Conservation (phyloP, 1,140 invertebrate genomes). For the Bombus huntii region DNA sequence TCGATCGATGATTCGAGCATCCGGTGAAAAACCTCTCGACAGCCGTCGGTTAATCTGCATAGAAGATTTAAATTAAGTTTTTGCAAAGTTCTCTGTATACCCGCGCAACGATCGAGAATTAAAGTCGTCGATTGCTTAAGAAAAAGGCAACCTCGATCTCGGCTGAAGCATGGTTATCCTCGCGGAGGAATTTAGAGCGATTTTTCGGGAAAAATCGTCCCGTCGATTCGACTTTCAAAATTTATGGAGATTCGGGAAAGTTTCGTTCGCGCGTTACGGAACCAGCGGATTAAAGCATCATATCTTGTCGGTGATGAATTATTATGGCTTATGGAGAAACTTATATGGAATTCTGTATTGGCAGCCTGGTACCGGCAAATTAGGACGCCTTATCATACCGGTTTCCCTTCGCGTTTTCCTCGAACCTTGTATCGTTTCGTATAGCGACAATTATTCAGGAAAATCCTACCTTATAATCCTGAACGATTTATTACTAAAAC, state of each 20-base stretch:
- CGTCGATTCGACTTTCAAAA: background rate
- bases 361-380: background rate
- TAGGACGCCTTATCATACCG: background rate
- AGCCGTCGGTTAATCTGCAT: constrained; percentile 20
- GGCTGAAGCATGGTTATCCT: background rate
- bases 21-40: background rate
- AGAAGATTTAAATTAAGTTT: constrained; percentile 29
- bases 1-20: constrained; percentile 31
- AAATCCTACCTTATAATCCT: background rate
- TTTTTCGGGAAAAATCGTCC: background rate
- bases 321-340: constrained; percentile 36
- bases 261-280: background rate
- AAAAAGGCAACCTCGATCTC: background rate
- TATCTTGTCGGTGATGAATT: constrained; percentile 30
- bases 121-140: constrained; percentile 3
- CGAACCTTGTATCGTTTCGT: background rate
- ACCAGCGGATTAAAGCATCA: constrained; percentile 12
- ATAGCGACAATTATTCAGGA: background rate
- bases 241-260: background rate
- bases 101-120: background rate
- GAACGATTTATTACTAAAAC: background rate
- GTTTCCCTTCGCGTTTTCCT: background rate
- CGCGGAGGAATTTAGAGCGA: background rate
- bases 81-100: background rate
- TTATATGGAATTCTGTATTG: constrained; percentile 48